Percentiles rank a stretch among this genome's conserved stretches.
Conservation (phyloP, 2,113 vertebrate species). For the Archocentrus centrarchus region DNA sequence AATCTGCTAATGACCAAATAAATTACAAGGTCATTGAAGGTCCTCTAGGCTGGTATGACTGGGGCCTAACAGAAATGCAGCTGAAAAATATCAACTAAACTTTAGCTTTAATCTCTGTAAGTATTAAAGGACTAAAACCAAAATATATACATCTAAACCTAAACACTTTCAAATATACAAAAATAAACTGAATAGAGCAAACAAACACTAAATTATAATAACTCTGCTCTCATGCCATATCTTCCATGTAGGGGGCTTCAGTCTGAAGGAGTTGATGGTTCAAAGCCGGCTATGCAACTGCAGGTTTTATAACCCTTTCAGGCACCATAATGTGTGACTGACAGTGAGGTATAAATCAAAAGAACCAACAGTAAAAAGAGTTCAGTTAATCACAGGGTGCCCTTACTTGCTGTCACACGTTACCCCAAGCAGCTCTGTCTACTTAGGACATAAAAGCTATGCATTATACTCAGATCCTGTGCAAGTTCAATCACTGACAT, state of each 20-base stretch:
- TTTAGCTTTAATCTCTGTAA: no score
- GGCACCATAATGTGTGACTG: conserved; percentile 16
- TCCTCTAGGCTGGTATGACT: neutral
- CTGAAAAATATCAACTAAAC: no score
- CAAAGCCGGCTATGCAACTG: neutral
- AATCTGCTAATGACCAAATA: neutral
- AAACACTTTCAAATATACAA: neutral
- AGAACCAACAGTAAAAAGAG: conserved; percentile 51
- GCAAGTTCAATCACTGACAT: conserved; percentile 45
- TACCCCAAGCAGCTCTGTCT: conserved; percentile 52
- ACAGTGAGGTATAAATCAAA: conserved; percentile 59
- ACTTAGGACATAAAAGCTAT: conserved; percentile 58
- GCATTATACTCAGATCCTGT: conserved; percentile 26
- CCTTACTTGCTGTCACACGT: conserved; percentile 44
- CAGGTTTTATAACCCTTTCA: conserved; percentile 46
- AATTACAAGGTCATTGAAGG: neutral
- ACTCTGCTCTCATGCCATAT: neutral
- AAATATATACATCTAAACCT: no score
- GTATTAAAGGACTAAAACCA: no score
- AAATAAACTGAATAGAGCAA: neutral
- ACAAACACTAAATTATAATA: neutral
- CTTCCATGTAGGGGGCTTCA: neutral
- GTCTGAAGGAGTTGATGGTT: neutral
- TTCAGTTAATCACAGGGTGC: conserved; percentile 67
- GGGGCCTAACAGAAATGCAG: neutral